Evolutionary conservation across 2,888 invertebrate species (phyloP), one percentile per base, ranked within the genome.

Genomic region (Molanna angustata): DNA sequence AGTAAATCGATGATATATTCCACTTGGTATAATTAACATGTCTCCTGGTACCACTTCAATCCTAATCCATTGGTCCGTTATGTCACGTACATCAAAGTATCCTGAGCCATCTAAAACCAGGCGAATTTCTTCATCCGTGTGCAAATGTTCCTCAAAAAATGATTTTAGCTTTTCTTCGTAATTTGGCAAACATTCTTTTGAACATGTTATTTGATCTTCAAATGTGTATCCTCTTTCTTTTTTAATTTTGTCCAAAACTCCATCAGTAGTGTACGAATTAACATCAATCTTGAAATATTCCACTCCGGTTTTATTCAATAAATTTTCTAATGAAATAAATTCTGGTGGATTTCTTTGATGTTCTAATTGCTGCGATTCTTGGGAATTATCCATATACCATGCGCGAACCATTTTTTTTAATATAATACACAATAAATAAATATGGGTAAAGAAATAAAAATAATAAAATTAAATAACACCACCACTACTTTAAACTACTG

Each of bases 1-100:
- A 0, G 95, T 97, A 68, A 98, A 97, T 48, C 98, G 80, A 67
- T 98, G 98, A 70, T 98, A 98, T 62, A 97, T 95, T 13, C 98
- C 98, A 55, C 93, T 87, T 0, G 98, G 98, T 51, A 99, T 83
- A 51, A 96, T 81, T 55, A 98, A 82, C 73, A 98, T 78, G 73
- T 98, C 98, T 0, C 95, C 95, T 1, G 87, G 78, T 1, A 71
- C 71, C 1, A 95, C 90, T 60, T 86, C 80, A 54, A 99, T 90
- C 35, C 98, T 84, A 62, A 98, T 88, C 98, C 98, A 98, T 58
- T 86, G 76, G 66, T 98, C 96, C 21, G 82, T 68, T 43, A 69
- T 70, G 49, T 94, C 91, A 18, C 98, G 79, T 0, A 96, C 94
- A 72, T 98, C 98, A 69, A 98, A 98, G 70, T 96, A 98, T 2